Conservation (phyloP, 2,797 vertebrate species). For the Centropyge bicolor region DNA sequence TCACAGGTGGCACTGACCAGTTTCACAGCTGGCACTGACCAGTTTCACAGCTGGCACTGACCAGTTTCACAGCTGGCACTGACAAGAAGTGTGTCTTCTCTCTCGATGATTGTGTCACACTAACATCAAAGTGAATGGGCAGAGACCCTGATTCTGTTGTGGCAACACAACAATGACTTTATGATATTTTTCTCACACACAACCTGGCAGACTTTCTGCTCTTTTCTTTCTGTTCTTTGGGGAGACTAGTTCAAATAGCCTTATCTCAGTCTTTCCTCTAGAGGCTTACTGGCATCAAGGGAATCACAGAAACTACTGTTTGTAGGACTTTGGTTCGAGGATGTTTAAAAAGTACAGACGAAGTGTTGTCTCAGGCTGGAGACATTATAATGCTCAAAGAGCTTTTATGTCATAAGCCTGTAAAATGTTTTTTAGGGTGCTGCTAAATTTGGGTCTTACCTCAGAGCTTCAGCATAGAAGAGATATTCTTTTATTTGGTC, state of each 20-base stretch:
- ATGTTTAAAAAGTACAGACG: background rate
- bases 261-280: background rate
- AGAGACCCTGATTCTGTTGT: no score
- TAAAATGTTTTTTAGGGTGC: background rate
- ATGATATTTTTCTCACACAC: no score
- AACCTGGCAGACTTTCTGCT: background rate
- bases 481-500: constrained; percentile 98
- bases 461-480: constrained; percentile 94
- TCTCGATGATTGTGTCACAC: no score
- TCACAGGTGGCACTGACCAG: no score
- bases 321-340: background rate
- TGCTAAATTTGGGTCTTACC: constrained; percentile 76
- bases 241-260: background rate
- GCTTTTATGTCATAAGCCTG: background rate
- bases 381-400: background rate
- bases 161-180: no score
- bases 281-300: background rate
- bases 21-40: no score
- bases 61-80: no score
- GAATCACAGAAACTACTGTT: background rate
- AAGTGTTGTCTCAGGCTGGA: background rate
- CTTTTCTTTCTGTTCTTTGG: background rate
- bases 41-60: no score
- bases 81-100: no score
- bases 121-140: no score